Evolutionary conservation across 2,113 vertebrate genomes (phyloP).

Genomic region (Cyanocitta stelleri): DNA sequence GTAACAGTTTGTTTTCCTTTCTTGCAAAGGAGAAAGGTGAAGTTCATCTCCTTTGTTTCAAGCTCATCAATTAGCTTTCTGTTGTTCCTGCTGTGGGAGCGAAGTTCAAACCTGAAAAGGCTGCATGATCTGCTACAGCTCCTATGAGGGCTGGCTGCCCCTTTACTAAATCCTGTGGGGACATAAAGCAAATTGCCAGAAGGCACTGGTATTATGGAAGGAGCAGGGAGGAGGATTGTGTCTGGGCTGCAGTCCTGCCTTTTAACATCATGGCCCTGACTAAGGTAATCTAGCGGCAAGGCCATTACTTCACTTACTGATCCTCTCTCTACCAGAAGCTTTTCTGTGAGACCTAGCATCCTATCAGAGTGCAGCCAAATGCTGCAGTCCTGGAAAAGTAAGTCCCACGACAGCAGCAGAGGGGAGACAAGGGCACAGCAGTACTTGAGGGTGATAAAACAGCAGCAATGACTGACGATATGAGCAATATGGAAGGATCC

Average conservation of each 20-base stretch:
- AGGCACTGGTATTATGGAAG: neutral
- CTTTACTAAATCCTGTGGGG: neutral
- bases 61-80: neutral
- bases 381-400: neutral
- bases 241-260: neutral
- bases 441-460: neutral
- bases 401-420: neutral
- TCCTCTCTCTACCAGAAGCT: neutral
- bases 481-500: neutral
- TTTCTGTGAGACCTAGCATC: neutral
- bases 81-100: neutral
- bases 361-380: neutral
- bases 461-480: fast-evolving
- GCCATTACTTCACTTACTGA: neutral
- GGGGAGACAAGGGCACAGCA: fast-evolving
- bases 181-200: neutral
- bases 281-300: neutral
- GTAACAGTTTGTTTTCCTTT: neutral
- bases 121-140: neutral
- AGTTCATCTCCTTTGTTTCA: neutral
- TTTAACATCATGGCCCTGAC: neutral
- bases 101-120: neutral
- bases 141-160: neutral
- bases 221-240: neutral
- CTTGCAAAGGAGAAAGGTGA: neutral